These are phyloP conservation scores for Coptotermes formosanus DNA, from an alignment of 1,140 invertebrate species.

Conservation along the genomic window DNA sequence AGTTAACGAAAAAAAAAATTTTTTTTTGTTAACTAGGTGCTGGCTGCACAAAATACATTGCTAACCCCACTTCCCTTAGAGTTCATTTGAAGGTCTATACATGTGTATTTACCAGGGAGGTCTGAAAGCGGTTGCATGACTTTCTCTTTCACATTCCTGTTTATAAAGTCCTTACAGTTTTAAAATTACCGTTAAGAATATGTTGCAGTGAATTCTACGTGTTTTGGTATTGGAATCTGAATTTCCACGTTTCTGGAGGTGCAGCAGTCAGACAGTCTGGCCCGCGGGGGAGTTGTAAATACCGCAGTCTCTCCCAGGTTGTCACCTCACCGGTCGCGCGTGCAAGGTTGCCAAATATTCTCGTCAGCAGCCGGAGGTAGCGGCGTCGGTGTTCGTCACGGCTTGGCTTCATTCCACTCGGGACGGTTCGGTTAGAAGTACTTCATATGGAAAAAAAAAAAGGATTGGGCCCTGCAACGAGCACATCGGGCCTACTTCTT, in stretches of 20 bases:
- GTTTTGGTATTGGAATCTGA: background rate
- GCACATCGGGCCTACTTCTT: constrained; percentile 3
- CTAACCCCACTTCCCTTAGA: too few relatives aligned
- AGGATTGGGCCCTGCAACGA: constrained; percentile 21
- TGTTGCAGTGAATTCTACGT: background rate
- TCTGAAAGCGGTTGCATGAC: background rate
- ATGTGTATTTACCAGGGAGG: background rate
- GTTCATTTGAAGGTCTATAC: too few relatives aligned
- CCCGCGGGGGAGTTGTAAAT: constrained; percentile 32
- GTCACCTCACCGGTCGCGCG: constrained; percentile 24
- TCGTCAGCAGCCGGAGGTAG: constrained; percentile 16
- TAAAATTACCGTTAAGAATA: background rate
- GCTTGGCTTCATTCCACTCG: constrained; percentile 28
- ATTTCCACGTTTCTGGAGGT: constrained; percentile 22
- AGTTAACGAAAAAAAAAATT: too few relatives aligned
- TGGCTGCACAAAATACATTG: too few relatives aligned
- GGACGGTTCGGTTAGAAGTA: constrained; percentile 26
- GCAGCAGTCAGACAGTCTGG: constrained; percentile 22
- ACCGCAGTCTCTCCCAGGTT: constrained; percentile 32
- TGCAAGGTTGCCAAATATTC: constrained; percentile 24
- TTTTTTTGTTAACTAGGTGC: too few relatives aligned
- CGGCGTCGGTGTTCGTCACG: constrained; percentile 26
- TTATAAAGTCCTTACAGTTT: background rate
- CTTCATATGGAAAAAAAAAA: constrained; percentile 28
- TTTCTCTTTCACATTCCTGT: background rate